phyloP scores from a whole-genome alignment of 1,140 invertebrate genomes.

The Globodera ellingtonae region DNA sequence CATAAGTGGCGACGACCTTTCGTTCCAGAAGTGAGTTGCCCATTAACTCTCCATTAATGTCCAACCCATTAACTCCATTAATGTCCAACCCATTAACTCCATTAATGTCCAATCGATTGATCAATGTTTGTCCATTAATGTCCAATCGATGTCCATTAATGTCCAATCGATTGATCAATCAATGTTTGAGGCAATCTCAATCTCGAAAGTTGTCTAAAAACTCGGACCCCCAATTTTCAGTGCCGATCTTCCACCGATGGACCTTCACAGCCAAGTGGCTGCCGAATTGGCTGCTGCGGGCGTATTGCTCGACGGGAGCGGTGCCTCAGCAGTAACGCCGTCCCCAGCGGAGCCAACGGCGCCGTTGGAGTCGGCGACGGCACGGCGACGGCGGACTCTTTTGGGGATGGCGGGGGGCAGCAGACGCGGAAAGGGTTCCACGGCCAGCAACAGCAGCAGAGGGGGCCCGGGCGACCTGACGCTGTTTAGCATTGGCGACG shows the following conservation, averaged over 20 bases:
- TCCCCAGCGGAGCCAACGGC: background rate
- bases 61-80: slow-evolving; percentile 37
- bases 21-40: slow-evolving; percentile 30
- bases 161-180: slow-evolving; percentile 32
- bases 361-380: slow-evolving; percentile 11
- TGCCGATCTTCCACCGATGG: background rate
- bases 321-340: background rate
- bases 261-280: slow-evolving; percentile 20
- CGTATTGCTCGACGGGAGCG: slow-evolving; percentile 1
- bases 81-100: slow-evolving; percentile 36
- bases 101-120: slow-evolving; percentile 26
- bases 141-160: slow-evolving; percentile 28
- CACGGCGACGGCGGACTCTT: slow-evolving; percentile 11
- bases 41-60: slow-evolving; percentile 23
- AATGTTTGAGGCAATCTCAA: slow-evolving; percentile 20
- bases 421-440: slow-evolving; percentile 1
- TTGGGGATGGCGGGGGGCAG: slow-evolving; percentile 7
- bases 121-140: slow-evolving; percentile 22
- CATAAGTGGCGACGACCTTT: slow-evolving; percentile 53
- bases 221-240: background rate
- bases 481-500: background rate
- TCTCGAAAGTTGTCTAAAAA: background rate
- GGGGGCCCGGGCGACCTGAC: background rate
- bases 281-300: slow-evolving; percentile 16
- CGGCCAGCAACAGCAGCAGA: slow-evolving; percentile 16